A percentile compares a stretch with the other conserved stretches of the same genome.
phyloP scores from a whole-genome alignment of 2,888 invertebrate species.

The Spisula solida region DNA sequence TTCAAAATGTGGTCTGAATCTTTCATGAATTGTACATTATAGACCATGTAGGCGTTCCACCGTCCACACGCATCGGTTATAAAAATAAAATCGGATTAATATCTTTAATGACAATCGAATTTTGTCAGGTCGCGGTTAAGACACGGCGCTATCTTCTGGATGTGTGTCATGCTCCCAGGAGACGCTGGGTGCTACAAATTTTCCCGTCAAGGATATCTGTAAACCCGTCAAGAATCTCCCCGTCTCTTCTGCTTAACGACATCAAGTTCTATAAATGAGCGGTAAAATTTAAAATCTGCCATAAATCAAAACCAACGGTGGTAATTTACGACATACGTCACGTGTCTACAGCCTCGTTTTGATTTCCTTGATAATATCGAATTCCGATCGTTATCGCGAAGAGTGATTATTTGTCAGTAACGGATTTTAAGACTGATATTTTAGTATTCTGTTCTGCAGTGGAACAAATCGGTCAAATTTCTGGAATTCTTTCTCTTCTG shows the following conservation, averaged over 20 bases:
- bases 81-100: slow-evolving; percentile 22
- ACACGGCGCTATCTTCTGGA: slow-evolving; percentile 28
- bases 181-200: slow-evolving; percentile 57
- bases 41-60: neutral
- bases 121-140: slow-evolving; percentile 29
- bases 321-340: slow-evolving; percentile 58
- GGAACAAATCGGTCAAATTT: neutral
- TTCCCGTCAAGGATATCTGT: slow-evolving; percentile 40
- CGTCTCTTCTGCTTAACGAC: slow-evolving; percentile 44
- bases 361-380: slow-evolving; percentile 42
- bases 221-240: slow-evolving; percentile 37
- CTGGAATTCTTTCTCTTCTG: neutral
- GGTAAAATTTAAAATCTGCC: slow-evolving; percentile 52
- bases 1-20: slow-evolving; percentile 5
- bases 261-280: slow-evolving; percentile 52
- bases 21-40: neutral
- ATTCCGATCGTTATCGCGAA: slow-evolving; percentile 51
- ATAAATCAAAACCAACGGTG: slow-evolving; percentile 59
- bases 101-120: slow-evolving; percentile 32
- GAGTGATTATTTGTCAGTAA: slow-evolving; percentile 45
- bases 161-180: slow-evolving; percentile 50
- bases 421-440: neutral
- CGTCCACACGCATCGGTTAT: neutral
- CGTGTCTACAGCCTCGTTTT: slow-evolving; percentile 50
- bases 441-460: neutral